Conservation (phyloP, 1,140 invertebrate species). For the Trypoxylus dichotomus region DNA sequence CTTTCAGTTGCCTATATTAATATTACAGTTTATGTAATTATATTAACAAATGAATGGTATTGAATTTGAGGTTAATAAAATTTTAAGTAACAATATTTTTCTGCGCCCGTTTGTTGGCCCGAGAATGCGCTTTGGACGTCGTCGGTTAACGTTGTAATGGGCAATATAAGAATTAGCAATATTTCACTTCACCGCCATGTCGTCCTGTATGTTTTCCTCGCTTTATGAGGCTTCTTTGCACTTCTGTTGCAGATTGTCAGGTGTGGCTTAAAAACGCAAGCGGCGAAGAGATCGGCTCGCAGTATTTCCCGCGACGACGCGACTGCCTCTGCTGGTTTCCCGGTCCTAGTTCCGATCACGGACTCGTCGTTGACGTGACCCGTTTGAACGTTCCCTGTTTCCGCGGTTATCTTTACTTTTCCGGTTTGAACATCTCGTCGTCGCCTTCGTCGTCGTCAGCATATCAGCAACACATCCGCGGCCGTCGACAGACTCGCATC, state of each 20-base stretch:
- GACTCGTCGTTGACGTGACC: conserved; percentile 61
- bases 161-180: too few relatives aligned
- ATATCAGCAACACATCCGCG: conserved; percentile 41
- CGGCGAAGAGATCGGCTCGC: conserved; percentile 45
- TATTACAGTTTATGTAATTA: too few relatives aligned
- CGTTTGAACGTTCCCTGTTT: conserved; percentile 66
- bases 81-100: too few relatives aligned
- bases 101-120: too few relatives aligned
- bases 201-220: not conserved
- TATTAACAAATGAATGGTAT: too few relatives aligned
- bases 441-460: not conserved
- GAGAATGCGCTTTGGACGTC: too few relatives aligned
- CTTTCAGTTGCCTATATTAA: too few relatives aligned
- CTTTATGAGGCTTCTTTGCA: not conserved
- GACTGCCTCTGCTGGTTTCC: conserved; percentile 55
- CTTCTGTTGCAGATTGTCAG: conserved; percentile 51
- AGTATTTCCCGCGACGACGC: conserved; percentile 44
- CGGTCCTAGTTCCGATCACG: conserved; percentile 48
- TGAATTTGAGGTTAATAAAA: too few relatives aligned
- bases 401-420: conserved; percentile 60
- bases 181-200: too few relatives aligned
- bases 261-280: conserved; percentile 46
- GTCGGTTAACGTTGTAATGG: too few relatives aligned
- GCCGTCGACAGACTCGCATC: conserved; percentile 44
- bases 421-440: conserved; percentile 42